phyloP scores from a whole-genome alignment of 2,797 vertebrate species.

The Denticeps clupeoides region DNA sequence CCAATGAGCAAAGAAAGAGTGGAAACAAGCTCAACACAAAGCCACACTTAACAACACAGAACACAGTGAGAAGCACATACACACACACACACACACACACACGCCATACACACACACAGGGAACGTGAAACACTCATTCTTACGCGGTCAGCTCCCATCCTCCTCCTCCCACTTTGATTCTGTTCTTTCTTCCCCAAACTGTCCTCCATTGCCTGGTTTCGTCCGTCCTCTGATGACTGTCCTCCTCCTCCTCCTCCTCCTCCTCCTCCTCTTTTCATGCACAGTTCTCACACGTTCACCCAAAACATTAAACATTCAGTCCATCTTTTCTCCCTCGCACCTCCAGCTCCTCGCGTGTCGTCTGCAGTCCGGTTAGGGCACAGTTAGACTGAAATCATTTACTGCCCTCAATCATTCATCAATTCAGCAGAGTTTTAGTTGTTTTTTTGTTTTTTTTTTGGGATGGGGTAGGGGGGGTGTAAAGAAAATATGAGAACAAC shows the following conservation, averaged over 20 bases:
- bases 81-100: conserved; percentile 29
- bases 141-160: conserved; percentile 48
- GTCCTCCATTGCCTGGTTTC: conserved; percentile 48
- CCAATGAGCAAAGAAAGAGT: conserved; percentile 13
- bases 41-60: conserved; percentile 10
- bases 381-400: conserved; percentile 20
- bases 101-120: conserved; percentile 23
- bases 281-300: conserved; percentile 9
- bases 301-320: conserved; percentile 23
- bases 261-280: conserved; percentile 21
- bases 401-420: conserved; percentile 19
- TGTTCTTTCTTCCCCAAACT: conserved; percentile 52
- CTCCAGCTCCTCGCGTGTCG: conserved; percentile 28
- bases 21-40: conserved; percentile 11
- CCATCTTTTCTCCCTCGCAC: conserved; percentile 29
- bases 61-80: conserved; percentile 23
- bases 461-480: conserved; percentile 27
- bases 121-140: conserved; percentile 46
- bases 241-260: conserved; percentile 34
- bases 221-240: conserved; percentile 48
- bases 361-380: conserved; percentile 38
- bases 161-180: conserved; percentile 33
- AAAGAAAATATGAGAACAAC: conserved; percentile 9
- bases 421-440: conserved; percentile 31
- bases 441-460: conserved; percentile 22